These are phyloP conservation scores for Alviniconcha strummeri DNA, from an alignment of 2,888 invertebrate genomes.

Conservation along the genomic window DNA sequence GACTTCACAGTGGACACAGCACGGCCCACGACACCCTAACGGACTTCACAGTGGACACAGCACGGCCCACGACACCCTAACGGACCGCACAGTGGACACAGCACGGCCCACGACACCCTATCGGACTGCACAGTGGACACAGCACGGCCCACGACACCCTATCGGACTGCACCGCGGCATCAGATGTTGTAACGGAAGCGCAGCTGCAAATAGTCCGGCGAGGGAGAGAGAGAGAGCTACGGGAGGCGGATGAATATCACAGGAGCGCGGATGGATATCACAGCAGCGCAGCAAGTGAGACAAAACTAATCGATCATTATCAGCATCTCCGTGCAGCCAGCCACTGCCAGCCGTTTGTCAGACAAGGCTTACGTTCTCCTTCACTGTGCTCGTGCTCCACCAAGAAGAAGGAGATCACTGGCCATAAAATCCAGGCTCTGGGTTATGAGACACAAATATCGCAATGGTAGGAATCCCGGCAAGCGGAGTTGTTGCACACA, in stretches of 20 bases:
- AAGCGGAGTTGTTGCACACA: too few species aligned
- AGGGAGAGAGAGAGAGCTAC: neutral
- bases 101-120: neutral
- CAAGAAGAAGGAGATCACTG: too few species aligned
- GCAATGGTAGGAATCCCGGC: too few species aligned
- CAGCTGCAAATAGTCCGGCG: constrained; percentile 10
- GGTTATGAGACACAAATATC: too few species aligned
- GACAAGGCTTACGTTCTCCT: too few species aligned
- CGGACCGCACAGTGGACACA: too few species aligned
- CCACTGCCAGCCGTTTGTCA: neutral
- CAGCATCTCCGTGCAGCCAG: constrained; percentile 6
- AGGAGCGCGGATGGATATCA: constrained; percentile 20
- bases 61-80: neutral
- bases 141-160: neutral
- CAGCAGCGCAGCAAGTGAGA: constrained; percentile 20
- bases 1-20: neutral
- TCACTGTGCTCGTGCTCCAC: too few species aligned
- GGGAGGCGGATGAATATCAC: constrained; percentile 21
- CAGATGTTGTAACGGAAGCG: neutral
- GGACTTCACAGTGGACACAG: neutral
- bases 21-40: neutral
- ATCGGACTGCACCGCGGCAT: neutral
- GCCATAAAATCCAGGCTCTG: too few species aligned
- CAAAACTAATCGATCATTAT: constrained; percentile 22
- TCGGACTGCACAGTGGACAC: too few species aligned